Base-by-base conservation (phyloP, 2,888 invertebrate species). In the Seira sanloemensis region DNA sequence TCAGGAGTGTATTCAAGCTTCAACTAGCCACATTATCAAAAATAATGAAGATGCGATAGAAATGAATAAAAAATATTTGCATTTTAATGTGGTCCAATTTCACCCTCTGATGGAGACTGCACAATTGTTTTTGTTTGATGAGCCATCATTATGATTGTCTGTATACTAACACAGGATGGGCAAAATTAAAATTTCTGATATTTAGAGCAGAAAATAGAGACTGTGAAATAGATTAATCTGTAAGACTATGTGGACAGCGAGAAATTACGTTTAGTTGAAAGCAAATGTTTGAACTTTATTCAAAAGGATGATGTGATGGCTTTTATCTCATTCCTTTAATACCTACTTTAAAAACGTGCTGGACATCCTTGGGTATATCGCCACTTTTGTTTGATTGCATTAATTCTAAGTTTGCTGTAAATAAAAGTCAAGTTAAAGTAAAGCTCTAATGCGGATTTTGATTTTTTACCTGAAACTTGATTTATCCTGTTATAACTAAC, bases 371-470 rank as follows among this genome's bases (percentile, higher is more conserved):
- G 12, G 37, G 37, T 7, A 7, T 37, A 37, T 37, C 5, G 5
- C 5, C 37, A 37, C 12, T 7, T 12, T 37, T 37, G 12, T 37
- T 37, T 37, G 4, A 37, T 37, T 12, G 37, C 12, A 7, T 7
- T 37, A 4, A 7, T 12, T 37, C 37, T n/a, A n/a, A n/a, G n/a
- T n/a, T n/a, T n/a, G n/a, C n/a, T n/a, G n/a, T n/a, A 7, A 4
- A 37, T 37, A 37, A 7, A 7, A 4, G 37, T 7, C 12, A 37
- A 37, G 37, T 37, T 7, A 37, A 37, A 37, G 4, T 37, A 37
- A 37, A 4, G 37, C 12, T 37, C 37, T 99, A 97, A 98, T 98
- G 93, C 95, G 96, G 21, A 68, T 25, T 65, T 37, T 37, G 5
- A 7, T 7, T 12, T 37, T 37, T 37, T 12, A 37, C 12, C n/a